Evolutionary conservation across 2,797 vertebrate genomes (phyloP).

Genomic region (Lepidocolaptes lacrymiger): DNA sequence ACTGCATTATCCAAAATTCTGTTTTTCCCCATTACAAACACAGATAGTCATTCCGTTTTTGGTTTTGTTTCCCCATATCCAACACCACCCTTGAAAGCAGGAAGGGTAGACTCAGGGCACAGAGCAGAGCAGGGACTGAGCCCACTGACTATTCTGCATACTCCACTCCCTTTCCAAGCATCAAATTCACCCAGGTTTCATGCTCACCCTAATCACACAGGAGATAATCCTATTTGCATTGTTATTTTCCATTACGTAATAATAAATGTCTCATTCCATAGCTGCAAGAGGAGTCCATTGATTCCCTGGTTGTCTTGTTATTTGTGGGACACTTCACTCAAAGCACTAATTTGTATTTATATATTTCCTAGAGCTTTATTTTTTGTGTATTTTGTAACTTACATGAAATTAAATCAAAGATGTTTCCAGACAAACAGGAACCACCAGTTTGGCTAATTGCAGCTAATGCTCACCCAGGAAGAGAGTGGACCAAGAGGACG

Average conservation of each 20-base stretch:
- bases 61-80: accelerated
- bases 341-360: background rate
- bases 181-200: background rate
- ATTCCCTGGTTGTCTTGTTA: background rate
- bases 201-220: background rate
- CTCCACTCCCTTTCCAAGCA: background rate
- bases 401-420: background rate
- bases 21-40: background rate
- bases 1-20: background rate
- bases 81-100: background rate
- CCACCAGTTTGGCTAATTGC: background rate
- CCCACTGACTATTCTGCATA: background rate
- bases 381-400: background rate
- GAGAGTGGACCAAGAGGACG: background rate
- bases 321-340: background rate
- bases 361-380: background rate
- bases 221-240: background rate
- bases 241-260: background rate
- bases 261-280: background rate
- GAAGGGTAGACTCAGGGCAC: background rate
- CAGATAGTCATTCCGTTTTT: background rate
- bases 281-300: background rate
- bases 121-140: background rate
- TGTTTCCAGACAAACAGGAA: background rate
- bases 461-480: background rate